phyloP scores from a whole-genome alignment of 2,888 invertebrate genomes.

The Drosophila macrospina region DNA sequence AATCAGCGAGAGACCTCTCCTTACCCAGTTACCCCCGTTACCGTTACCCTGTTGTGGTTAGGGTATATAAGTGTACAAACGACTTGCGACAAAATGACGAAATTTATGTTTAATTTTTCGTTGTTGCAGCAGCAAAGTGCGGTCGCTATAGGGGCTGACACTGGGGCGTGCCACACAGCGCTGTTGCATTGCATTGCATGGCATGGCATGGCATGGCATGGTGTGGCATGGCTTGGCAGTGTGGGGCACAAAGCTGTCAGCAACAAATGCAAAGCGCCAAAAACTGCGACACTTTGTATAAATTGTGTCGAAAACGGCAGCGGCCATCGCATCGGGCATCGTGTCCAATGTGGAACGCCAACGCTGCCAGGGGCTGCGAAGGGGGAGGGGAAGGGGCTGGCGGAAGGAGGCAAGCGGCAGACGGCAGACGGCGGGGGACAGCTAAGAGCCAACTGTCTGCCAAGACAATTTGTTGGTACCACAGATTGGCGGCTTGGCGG shows the following conservation, averaged over 20 bases:
- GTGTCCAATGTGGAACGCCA: conserved; percentile 43
- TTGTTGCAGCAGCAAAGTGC: conserved; percentile 64
- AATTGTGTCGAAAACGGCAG: conserved; percentile 81
- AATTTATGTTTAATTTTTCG: conserved; percentile 72
- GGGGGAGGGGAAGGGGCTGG: background rate
- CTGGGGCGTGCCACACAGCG: conserved; percentile 45
- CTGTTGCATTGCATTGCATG: background rate
- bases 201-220: background rate
- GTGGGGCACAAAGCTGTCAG: conserved; percentile 63
- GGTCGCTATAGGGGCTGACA: conserved; percentile 46
- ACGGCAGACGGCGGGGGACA: conserved; percentile 26
- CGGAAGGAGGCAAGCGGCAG: too few species aligned
- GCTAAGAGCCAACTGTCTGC: conserved; percentile 68
- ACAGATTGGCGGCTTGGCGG: conserved; percentile 13
- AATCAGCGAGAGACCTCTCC: conserved; percentile 60
- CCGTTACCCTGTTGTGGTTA: conserved; percentile 26
- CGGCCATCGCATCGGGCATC: conserved; percentile 43
- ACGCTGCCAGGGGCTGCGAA: conserved; percentile 1
- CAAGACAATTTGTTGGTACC: conserved; percentile 70
- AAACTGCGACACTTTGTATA: conserved; percentile 83
- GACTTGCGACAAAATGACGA: conserved; percentile 78
- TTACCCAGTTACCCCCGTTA: conserved; percentile 33
- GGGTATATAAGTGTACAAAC: conserved; percentile 3
- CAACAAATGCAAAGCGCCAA: conserved; percentile 83
- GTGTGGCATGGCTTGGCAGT: background rate